Conservation (phyloP, 2,797 vertebrate species). For the Epinephelus awoara region DNA sequence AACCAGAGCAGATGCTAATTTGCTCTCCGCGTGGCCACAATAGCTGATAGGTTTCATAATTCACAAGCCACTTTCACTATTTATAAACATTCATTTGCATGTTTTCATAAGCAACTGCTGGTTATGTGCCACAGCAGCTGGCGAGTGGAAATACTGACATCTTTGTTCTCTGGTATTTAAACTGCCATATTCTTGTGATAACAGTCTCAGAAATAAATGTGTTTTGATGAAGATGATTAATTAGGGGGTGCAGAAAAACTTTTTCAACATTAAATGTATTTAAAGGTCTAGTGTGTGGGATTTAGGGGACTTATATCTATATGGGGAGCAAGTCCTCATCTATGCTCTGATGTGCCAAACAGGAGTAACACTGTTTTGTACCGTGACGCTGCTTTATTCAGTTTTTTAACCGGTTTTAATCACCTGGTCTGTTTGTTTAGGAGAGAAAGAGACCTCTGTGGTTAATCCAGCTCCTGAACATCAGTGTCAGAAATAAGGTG, state of each 20-base stretch:
- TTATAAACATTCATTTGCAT: constrained; percentile 13
- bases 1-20: background rate
- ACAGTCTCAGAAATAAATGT: no score
- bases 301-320: no score
- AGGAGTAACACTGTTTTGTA: no score
- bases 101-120: background rate
- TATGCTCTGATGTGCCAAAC: no score
- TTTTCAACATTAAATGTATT: background rate
- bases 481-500: no score
- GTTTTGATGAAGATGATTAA: background rate
- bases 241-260: no score
- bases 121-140: background rate
- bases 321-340: no score
- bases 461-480: no score
- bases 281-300: background rate
- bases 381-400: no score
- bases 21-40: background rate
- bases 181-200: background rate
- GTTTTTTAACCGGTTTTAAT: no score
- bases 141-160: background rate
- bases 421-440: no score
- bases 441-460: no score
- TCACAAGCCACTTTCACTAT: constrained; percentile 15
- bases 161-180: background rate
- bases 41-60: background rate